Base-by-base conservation (phyloP, 1,140 invertebrate species). In the Atta cephalotes region DNA sequence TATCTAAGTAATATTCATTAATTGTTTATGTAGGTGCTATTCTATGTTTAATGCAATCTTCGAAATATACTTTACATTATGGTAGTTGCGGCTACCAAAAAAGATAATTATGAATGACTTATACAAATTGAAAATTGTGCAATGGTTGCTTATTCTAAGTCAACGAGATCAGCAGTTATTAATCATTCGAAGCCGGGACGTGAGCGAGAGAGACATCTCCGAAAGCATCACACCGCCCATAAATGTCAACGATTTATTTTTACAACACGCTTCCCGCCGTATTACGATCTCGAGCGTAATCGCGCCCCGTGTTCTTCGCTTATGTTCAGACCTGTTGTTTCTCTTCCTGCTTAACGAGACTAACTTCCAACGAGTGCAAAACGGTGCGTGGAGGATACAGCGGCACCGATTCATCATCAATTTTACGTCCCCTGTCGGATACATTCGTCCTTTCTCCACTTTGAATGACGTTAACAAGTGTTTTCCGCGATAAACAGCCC, bases 241-340 rank as follows among this genome's bases (percentile, higher is more conserved):
- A 58, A 86, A 71, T 87, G 89, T 90, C 89, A 79, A 87, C 65
- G 78, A 87, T 84, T 90, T 90, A 90, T 90, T 90, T 90, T 89
- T 87, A 58, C 62, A 89, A 16, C 85, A 53, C 63, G 65, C 85
- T 10, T 35, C 18, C 12, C 31, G 21, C 18, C 49, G 56, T 62
- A 82, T 82, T 39, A 72, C 39, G 76, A 72, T 35, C 16, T 28
- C 31, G 66, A 21, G 12, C 35, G 58, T 70, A 78, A 89, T 89
- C 66, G 88, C 39, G 66, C 56, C 12, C 12, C 14, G 49, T n/a
- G 25, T 53, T 77, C 21, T 72, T 56, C 28, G 51, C 70, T 7
- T 9, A 35, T 49, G 39, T 63, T 63, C 70, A 28, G 10, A 39
- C 28, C 74, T 89, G 85, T 87, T 89, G 70, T 89, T 87, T 68